Evolutionary conservation across 2,797 vertebrate species (phyloP).

Genomic region (Trematocara caparti): DNA sequence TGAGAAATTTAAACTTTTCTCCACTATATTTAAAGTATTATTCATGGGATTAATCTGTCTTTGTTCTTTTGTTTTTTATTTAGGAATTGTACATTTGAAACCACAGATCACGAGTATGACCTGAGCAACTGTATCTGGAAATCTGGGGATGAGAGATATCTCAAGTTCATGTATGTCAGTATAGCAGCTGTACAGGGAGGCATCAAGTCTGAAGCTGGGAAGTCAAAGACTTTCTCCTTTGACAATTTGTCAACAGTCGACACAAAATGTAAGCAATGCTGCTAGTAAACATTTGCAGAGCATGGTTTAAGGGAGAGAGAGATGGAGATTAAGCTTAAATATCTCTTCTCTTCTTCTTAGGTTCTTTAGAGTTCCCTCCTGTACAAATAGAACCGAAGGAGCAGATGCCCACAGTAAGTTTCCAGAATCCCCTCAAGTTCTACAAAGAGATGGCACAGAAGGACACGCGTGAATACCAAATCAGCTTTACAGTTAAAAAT

Average conservation of each 20-base stretch:
- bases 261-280: conserved; percentile 30
- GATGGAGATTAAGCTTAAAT: background rate
- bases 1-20: background rate
- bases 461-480: fast-evolving
- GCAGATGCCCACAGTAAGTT: background rate
- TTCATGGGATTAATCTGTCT: background rate
- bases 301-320: background rate
- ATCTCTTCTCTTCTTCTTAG: conserved; percentile 26
- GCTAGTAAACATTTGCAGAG: background rate
- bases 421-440: conserved; percentile 52
- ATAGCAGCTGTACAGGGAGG: conserved; percentile 22
- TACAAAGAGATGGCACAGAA: background rate
- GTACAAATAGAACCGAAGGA: background rate
- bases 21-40: background rate
- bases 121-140: conserved; percentile 24
- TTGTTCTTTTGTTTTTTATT: background rate
- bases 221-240: background rate
- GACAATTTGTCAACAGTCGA: fast-evolving
- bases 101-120: conserved; percentile 5
- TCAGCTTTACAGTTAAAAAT: fast-evolving
- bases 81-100: fast-evolving
- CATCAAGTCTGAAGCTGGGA: fast-evolving
- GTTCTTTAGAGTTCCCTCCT: conserved; percentile 53
- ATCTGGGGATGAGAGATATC: fast-evolving
- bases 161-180: fast-evolving